Conservation (phyloP, 2,113 vertebrate species). For the Tretioscincus oriximinensis region DNA sequence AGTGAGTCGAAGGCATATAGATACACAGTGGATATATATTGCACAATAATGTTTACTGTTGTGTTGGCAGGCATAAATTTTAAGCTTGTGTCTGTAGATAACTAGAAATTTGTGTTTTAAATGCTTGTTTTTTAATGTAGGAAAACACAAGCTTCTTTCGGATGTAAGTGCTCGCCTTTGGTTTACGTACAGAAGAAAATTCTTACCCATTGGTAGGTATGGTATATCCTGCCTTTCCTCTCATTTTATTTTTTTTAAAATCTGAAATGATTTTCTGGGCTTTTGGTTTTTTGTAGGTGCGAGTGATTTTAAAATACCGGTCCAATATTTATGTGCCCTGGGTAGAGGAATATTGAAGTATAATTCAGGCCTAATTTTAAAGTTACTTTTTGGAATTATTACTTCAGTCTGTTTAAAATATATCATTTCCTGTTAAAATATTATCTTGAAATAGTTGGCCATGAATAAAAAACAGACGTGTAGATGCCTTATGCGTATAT, state of each 20-base stretch:
- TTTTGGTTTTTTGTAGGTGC: not conserved
- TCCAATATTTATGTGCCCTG: not conserved
- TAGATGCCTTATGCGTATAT: too few relatives aligned
- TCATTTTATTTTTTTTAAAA: not conserved
- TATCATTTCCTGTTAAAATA: too few relatives aligned
- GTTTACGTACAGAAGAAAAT: conserved; percentile 98
- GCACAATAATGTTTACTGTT: not conserved
- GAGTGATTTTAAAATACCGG: not conserved
- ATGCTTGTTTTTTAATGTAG: conserved; percentile 73
- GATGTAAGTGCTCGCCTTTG: conserved; percentile 92
- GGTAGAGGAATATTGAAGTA: too few relatives aligned
- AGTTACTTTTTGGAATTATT: too few relatives aligned
- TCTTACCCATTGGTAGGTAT: conserved; percentile 92
- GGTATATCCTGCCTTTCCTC: conserved; percentile 7
- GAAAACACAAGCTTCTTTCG: conserved; percentile 90
- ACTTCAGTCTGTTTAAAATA: too few relatives aligned
- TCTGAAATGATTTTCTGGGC: not conserved
- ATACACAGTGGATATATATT: too few relatives aligned
- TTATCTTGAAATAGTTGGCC: too few relatives aligned
- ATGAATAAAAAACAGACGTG: too few relatives aligned
- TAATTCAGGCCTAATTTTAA: too few relatives aligned
- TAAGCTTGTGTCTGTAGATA: not conserved
- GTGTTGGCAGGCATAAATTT: not conserved
- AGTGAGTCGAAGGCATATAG: not conserved
- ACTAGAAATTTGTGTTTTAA: conserved; percentile 36